Base-by-base conservation (phyloP, 2,797 vertebrate genomes). In the Lutjanus campechanus region DNA sequence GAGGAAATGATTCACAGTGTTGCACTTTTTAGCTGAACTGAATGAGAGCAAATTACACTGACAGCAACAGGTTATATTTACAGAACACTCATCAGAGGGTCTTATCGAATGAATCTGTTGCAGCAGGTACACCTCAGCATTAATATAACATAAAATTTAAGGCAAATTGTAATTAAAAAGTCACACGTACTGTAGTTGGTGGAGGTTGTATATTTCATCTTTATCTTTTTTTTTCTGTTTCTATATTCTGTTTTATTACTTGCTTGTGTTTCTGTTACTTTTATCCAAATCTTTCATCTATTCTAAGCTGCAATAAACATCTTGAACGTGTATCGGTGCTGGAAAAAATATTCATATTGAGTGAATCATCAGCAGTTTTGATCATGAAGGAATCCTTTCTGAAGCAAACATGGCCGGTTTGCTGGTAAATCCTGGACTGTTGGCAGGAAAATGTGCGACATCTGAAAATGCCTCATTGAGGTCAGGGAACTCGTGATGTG, bases 1-100 rank as follows among this genome's bases (percentile, higher is more conserved):
- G 70, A 80, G 70, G 50, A 71, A 25, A 72, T 78, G 76, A 90
- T 68, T 89, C 85, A 81, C 22, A 55, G 50, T 47, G 41, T 66
- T 53, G 25, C 47, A 68, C 60, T 67, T 56, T 64, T n/a, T 13
- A 44, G 62, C 46, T 44, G 53, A 54, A 71, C 22, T 85, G 74
- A 72, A 76, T 55, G 60, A 55, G 51, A 70, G 46, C 40, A 49
- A 29, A 22, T 56, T 36, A 54, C 20, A 69, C 58, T 36, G 46
- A 79, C 0, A 74, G 79, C 74, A 81, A 76, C 63, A 55, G 56
- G 71, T 76, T 13, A 54, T 19, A 71, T 54, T 50, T 40, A 56
- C 40, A 22, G 16, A 53, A 69, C 11, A 17, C 54, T 16, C 5
- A 0, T 16, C 6, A 1, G 8, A 47, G 29, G 44, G 13, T 63